A percentile compares a stretch with the other conserved stretches of the same genome.
These are phyloP conservation scores for Rallus limicola DNA, from an alignment of 2,113 vertebrate species.

Conservation along the genomic window DNA sequence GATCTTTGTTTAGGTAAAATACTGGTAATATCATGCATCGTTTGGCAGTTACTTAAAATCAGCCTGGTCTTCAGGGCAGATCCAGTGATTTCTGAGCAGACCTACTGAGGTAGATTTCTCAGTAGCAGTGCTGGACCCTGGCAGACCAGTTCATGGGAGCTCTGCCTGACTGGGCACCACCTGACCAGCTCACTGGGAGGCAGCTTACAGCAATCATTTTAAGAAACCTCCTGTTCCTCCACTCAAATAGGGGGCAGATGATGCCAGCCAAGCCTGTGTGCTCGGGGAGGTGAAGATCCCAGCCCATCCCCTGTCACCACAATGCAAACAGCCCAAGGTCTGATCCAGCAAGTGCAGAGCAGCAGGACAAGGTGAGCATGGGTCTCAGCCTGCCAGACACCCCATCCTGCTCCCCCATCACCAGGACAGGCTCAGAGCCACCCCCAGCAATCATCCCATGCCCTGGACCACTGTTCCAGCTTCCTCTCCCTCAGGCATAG, in stretches of 20 bases:
- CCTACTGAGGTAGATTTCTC: too few species aligned
- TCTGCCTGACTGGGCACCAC: background rate
- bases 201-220: fast-evolving
- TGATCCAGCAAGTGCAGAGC: background rate
- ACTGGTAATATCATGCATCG: background rate
- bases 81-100: background rate
- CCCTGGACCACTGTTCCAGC: background rate
- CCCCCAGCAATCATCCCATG: fast-evolving
- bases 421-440: background rate
- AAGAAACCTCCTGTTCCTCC: background rate
- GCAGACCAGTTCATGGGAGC: background rate
- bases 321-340: background rate
- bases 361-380: background rate
- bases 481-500: background rate
- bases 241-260: background rate
- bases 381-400: background rate
- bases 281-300: background rate
- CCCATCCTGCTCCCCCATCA: background rate
- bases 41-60: constrained; percentile 2
- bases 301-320: background rate
- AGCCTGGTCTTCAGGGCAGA: background rate
- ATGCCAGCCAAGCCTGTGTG: fast-evolving
- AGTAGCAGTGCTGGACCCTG: background rate
- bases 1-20: background rate
- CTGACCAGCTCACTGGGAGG: too few species aligned